Conservation (phyloP, 2,797 vertebrate genomes). For the Megalops cyprinoides region DNA sequence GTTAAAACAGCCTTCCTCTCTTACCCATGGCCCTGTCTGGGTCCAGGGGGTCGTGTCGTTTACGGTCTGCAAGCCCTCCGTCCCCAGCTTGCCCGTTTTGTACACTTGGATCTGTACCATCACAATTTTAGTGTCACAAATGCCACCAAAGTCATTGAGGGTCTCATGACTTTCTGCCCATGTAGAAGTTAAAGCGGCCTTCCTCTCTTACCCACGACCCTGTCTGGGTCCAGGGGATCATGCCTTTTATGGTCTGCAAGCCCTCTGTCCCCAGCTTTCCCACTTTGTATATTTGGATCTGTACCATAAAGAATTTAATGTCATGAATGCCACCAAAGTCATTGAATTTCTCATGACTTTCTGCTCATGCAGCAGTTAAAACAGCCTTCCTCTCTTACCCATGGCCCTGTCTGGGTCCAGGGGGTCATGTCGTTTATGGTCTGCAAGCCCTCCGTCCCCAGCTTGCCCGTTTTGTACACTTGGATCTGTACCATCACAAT, state of each 20-base stretch:
- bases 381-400: slow-evolving; percentile 50
- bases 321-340: slow-evolving; percentile 4
- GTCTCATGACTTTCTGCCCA: background rate
- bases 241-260: background rate
- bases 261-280: slow-evolving; percentile 6
- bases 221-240: background rate
- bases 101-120: slow-evolving; percentile 17
- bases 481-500: slow-evolving; percentile 17
- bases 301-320: background rate
- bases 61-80: background rate
- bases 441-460: background rate
- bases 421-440: slow-evolving; percentile 10
- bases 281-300: slow-evolving; percentile 21
- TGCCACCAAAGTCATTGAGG: too few species aligned
- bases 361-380: slow-evolving; percentile 13
- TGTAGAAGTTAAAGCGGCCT: background rate
- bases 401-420: slow-evolving; percentile 43
- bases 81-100: background rate
- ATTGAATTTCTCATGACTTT: background rate
- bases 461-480: slow-evolving; percentile 7
- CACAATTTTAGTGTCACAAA: too few species aligned
- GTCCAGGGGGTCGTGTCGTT: background rate
- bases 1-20: background rate
- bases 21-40: slow-evolving; percentile 29
- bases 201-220: slow-evolving; percentile 31